Percentiles rank a stretch among this genome's conserved stretches.
Evolutionary conservation across 2,888 invertebrate genomes (phyloP).

Genomic region (Macaria notata): DNA sequence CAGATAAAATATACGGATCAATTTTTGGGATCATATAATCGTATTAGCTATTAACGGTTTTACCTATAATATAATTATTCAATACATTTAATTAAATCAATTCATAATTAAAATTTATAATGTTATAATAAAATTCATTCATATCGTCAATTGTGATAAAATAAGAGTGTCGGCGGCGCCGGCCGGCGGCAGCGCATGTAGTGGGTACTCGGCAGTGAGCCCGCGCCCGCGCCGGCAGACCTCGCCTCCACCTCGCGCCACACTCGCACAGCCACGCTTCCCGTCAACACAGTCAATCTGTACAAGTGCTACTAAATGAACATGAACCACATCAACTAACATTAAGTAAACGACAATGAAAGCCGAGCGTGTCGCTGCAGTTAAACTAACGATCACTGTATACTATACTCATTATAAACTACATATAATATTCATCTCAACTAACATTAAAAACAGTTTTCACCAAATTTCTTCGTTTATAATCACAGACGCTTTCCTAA

Average conservation of each 20-base stretch:
- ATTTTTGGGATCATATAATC: slow-evolving; percentile 49
- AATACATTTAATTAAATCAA: no score
- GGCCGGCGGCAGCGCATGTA: background rate
- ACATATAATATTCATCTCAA: slow-evolving; percentile 57
- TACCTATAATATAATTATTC: slow-evolving; percentile 16
- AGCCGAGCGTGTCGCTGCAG: slow-evolving; percentile 35
- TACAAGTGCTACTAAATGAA: slow-evolving; percentile 44
- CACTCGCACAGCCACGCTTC: slow-evolving; percentile 31
- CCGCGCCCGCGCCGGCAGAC: background rate
- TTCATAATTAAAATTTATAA: no score
- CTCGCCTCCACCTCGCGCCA: slow-evolving; percentile 39
- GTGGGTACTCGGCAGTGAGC: no score
- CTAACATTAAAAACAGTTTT: slow-evolving; percentile 71
- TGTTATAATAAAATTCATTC: no score
- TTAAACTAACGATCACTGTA: slow-evolving; percentile 60
- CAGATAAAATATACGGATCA: slow-evolving; percentile 61
- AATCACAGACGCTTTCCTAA: slow-evolving; percentile 82
- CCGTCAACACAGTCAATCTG: slow-evolving; percentile 35
- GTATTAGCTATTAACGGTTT: slow-evolving; percentile 26
- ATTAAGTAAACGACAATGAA: slow-evolving; percentile 29
- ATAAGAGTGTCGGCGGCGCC: background rate
- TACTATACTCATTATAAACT: slow-evolving; percentile 47
- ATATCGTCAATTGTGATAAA: no score
- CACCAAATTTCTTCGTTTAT: slow-evolving; percentile 78
- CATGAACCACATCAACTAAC: slow-evolving; percentile 23